Conservation (phyloP, 2,888 invertebrate genomes). For the Seladonia tumulorum region DNA sequence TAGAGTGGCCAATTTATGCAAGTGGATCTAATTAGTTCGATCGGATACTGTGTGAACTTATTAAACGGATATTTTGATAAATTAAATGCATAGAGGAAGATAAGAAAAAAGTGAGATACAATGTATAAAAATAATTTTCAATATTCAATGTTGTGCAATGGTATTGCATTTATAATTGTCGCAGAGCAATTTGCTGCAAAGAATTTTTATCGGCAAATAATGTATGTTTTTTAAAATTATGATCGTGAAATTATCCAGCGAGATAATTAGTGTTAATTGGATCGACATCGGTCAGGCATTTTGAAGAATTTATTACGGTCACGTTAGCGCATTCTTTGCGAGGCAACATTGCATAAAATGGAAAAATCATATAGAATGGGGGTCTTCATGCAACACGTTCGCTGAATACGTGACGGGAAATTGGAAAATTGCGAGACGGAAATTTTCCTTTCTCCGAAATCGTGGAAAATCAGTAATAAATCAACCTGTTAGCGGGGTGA, state of each 20-base stretch:
- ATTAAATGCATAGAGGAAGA: not conserved
- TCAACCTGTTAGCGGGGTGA: not conserved
- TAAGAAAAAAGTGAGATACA: not conserved
- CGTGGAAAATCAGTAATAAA: not conserved
- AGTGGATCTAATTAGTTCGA: too few relatives aligned
- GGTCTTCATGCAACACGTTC: not conserved
- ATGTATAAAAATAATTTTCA: not conserved
- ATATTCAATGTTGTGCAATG: not conserved
- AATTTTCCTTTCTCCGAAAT: not conserved
- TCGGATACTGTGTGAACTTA: too few relatives aligned
- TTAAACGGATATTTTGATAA: not conserved
- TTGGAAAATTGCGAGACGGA: slow-evolving; percentile 5
- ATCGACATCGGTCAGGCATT: not conserved
- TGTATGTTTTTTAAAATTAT: not conserved
- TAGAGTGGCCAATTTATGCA: not conserved
- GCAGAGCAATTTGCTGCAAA: not conserved
- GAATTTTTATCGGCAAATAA: not conserved
- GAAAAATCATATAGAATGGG: not conserved
- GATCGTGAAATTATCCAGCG: not conserved
- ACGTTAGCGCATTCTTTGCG: not conserved
- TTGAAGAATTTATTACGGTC: not conserved
- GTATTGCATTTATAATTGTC: not conserved
- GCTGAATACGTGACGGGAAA: slow-evolving; percentile 22
- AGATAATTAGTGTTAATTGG: not conserved
- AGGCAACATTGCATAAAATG: not conserved